phyloP scores from a whole-genome alignment of 2,888 invertebrate species.

The Drosophila koepferae region DNA sequence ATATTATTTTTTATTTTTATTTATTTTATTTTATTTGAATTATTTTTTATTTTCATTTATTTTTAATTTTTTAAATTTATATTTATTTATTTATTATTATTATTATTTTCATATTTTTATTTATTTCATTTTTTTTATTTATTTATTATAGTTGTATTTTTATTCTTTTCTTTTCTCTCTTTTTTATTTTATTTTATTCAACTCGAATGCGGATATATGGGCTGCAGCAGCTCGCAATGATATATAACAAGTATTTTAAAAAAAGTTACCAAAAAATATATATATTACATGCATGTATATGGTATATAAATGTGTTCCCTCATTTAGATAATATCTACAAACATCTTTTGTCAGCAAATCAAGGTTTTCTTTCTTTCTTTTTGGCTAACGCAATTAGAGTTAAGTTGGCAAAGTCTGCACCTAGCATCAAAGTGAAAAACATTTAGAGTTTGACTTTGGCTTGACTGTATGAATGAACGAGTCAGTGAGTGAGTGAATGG shows the following conservation, averaged over 20 bases:
- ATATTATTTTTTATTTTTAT: too few species aligned
- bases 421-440: slow-evolving; percentile 27
- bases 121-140: too few species aligned
- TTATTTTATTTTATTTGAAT: too few species aligned
- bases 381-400: slow-evolving; percentile 46
- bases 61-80: too few species aligned
- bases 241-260: not conserved
- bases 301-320: not conserved
- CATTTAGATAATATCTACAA: slow-evolving; percentile 1
- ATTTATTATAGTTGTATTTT: too few species aligned
- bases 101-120: too few species aligned
- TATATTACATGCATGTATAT: too few species aligned
- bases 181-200: too few species aligned
- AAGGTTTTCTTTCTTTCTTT: slow-evolving; percentile 5
- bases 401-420: slow-evolving; percentile 55
- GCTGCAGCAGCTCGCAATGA: not conserved
- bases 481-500: slow-evolving; percentile 9
- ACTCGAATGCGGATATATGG: not conserved
- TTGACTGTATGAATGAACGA: slow-evolving; percentile 8
- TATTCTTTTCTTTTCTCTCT: too few species aligned
- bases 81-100: too few species aligned
- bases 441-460: slow-evolving; percentile 20
- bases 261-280: too few species aligned
- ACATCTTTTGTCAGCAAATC: not conserved
- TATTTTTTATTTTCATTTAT: too few species aligned